Base-by-base conservation (phyloP, 2,113 vertebrate genomes). In the Saimiri boliviensis region DNA sequence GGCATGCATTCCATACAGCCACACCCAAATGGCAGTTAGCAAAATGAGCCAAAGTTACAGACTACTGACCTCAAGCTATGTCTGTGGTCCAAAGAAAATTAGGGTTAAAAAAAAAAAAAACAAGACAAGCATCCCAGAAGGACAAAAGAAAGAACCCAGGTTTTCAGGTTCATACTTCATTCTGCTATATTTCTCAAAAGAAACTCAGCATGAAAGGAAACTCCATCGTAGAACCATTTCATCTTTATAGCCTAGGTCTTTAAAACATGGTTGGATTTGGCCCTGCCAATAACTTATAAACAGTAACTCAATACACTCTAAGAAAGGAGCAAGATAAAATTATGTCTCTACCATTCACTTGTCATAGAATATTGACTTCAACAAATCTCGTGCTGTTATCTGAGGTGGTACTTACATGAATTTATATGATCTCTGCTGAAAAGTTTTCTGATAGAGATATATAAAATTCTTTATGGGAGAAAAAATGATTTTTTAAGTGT, bases 401-500 rank as follows among this genome's bases (percentile, higher is more conserved):
- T 71, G 35, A 91, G 42, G 42, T 42, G 21, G 13, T 54, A 42
- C 56, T 45, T 82, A 66, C 16, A 12, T 42, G 25, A 95, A 56
- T 73, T 77, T 83, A 40, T 8, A 40, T 63, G 6, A 77, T 37
- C 3, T 47, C 58, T 89, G 21, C 20, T 73, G 71, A 94, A 60
- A 94, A 89, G 2, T 3, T 17, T 79, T 37, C 35, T 56, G n/a
- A 60, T 4, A 91, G 47, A 84, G 77, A 91, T 56, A 42, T 52
- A 71, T 95, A 94, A 97, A 94, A n/a, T 71, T 89, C 14, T 86
- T 92, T 74, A 27, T 91, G 84, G 52, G 32, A 97, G 89, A 84
- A 97, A 96, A 5, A 1, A n/a, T 86, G 84, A 86, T 90, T 97
- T 95, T 95, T 96, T 96, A 97, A 42, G 30, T 97, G 37, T 97